Base-by-base conservation (phyloP, 2,888 invertebrate species). In the Phortica magna region DNA sequence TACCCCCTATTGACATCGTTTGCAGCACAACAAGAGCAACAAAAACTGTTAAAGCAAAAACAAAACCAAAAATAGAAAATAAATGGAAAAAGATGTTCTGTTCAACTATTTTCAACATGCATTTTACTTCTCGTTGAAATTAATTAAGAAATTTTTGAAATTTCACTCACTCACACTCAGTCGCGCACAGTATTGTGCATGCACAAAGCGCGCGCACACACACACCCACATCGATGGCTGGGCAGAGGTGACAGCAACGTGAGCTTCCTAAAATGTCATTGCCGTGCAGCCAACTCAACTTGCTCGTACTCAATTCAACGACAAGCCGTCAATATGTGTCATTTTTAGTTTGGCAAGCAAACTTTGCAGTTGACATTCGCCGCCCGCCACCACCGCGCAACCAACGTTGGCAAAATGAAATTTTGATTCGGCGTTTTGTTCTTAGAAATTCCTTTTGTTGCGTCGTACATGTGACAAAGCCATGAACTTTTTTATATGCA, bases 101-200 rank as follows among this genome's bases (percentile, higher is more conserved):
- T 71, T 71, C 31, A 71, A 71, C 53, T 71, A 71, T 71, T 71
- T 71, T 22, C 53, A 71, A 55, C 70, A 71, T 71, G 70, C 70
- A 31, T 57, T 59, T 14, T 68, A n/a, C 22, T 65, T 61, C 76
- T 78, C 55, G 70, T 68, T 73, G 48, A 78, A 78, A 78, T 78
- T 78, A 78, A 78, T 78, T 78, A 78, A 78, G 76, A 76, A 76
- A 78, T 78, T 76, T 78, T 76, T 78, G 78, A 78, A 78, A 78
- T 75, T 64, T 68, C 65, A 17, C 65, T 1, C 39, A 65, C 65
- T 41, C 65, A 42, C 14, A 67, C 67, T 41, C 42, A 65, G n/a
- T n/a, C n/a, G n/a, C n/a, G n/a, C 39, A 67, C 42, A 22, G 59
- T 14, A 19, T 17, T 59, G 17, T 59, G 59, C n/a, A n/a, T 55